phyloP scores from a whole-genome alignment of 2,113 vertebrate genomes.

The Carassius carassius region DNA sequence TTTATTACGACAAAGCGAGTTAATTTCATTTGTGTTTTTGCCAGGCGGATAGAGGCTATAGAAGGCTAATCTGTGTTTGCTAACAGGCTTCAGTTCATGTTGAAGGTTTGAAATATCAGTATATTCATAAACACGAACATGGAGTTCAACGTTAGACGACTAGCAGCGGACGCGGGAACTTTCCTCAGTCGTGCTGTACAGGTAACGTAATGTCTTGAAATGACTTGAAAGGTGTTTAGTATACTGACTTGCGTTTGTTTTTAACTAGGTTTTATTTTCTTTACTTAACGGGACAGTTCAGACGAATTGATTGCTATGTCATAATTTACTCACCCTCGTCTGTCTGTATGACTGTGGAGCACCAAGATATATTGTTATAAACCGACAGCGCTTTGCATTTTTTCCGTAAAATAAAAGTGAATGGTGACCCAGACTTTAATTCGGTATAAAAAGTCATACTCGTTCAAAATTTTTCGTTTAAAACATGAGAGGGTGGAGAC shows the following conservation, averaged over 20 bases:
- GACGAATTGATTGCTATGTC: not conserved
- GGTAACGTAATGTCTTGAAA: slow-evolving; percentile 68
- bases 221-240: not conserved
- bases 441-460: not conserved
- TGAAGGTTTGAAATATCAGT: not conserved
- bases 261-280: no score
- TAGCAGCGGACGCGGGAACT: slow-evolving; percentile 91
- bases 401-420: not conserved
- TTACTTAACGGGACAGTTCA: not conserved
- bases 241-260: not conserved
- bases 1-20: slow-evolving; percentile 9
- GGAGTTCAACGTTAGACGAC: slow-evolving; percentile 93
- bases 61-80: slow-evolving; percentile 32
- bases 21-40: slow-evolving; percentile 1
- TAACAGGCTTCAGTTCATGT: slow-evolving; percentile 8
- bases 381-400: not conserved
- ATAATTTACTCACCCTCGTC: not conserved
- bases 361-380: slow-evolving; percentile 10
- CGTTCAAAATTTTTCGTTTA: not conserved
- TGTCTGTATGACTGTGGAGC: not conserved
- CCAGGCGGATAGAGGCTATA: not conserved
- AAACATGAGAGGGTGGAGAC: not conserved
- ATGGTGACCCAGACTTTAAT: no score
- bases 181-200: slow-evolving; percentile 93
- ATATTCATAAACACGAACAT: slow-evolving; percentile 65